Percentiles rank a stretch among this genome's conserved stretches.
Evolutionary conservation across 2,888 invertebrate species (phyloP).

Genomic region (Caenorhabditis sp.): DNA sequence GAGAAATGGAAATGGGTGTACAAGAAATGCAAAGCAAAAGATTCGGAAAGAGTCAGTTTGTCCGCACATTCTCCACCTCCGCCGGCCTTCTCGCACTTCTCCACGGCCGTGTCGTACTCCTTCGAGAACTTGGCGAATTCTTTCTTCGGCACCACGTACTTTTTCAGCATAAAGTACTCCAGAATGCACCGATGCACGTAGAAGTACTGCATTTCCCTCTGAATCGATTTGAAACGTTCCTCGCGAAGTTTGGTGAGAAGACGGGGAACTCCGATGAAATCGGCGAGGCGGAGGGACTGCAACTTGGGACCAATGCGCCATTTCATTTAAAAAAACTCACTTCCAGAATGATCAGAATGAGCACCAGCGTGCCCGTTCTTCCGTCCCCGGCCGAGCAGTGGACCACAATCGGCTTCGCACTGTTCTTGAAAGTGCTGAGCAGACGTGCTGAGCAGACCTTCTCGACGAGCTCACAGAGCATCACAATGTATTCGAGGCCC

Average conservation of each 20-base stretch:
- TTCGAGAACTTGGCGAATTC: conserved; percentile 17
- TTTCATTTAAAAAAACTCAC: too few species aligned
- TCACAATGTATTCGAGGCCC: not conserved
- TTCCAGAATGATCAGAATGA: conserved; percentile 42
- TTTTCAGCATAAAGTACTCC: conserved; percentile 50
- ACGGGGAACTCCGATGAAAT: conserved; percentile 38
- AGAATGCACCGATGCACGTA: conserved; percentile 66
- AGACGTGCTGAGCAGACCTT: too few species aligned
- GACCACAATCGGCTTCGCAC: not conserved
- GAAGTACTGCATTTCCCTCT: conserved; percentile 66
- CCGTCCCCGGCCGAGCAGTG: conserved; percentile 2
- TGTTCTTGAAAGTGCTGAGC: conserved; percentile 3
- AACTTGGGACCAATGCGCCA: not conserved
- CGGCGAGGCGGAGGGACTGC: conserved; percentile 1
- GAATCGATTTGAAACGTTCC: conserved; percentile 55
- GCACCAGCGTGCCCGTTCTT: not conserved
- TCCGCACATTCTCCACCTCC: too few species aligned
- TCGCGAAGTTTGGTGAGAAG: conserved; percentile 52
- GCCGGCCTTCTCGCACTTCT: not conserved
- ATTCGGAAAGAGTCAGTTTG: too few species aligned
- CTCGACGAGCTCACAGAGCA: not conserved
- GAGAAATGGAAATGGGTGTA: too few species aligned
- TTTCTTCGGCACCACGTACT: conserved; percentile 7
- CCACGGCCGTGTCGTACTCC: conserved; percentile 9
- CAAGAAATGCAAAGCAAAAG: too few species aligned